Percentiles rank a stretch among this genome's conserved stretches.
phyloP scores from a whole-genome alignment of 1,140 invertebrate species.

The Hycleus cichorii region DNA sequence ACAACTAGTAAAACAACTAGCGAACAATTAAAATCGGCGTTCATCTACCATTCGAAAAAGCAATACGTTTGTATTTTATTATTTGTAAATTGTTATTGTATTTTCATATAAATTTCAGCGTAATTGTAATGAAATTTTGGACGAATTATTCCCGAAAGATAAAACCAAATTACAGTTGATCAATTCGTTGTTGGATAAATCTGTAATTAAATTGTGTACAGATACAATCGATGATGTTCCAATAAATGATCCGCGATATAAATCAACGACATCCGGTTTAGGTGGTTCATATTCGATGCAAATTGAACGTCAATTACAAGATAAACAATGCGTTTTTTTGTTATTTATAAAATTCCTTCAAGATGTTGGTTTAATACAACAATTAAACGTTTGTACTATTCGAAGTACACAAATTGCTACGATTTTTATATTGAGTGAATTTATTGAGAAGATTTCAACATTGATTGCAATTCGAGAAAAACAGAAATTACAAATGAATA shows the following conservation, averaged over 20 bases:
- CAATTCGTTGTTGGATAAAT: conserved; percentile 56
- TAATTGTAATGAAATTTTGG: conserved; percentile 52
- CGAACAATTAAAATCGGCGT: conserved; percentile 68
- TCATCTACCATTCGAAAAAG: conserved; percentile 58
- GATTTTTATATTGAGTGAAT: conserved; percentile 51
- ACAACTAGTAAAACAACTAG: conserved; percentile 51
- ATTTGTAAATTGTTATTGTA: too few species aligned
- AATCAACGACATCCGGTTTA: conserved; percentile 39
- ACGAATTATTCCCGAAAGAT: conserved; percentile 55
- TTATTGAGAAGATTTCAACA: conserved; percentile 63
- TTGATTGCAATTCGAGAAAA: conserved; percentile 46
- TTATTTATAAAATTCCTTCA: conserved; percentile 72
- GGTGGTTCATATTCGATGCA: conserved; percentile 68
- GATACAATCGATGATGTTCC: conserved; percentile 85
- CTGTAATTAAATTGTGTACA: conserved; percentile 63
- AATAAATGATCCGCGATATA: conserved; percentile 80
- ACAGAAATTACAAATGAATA: too few species aligned
- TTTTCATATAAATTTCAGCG: too few species aligned
- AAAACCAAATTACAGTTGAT: conserved; percentile 40
- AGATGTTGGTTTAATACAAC: conserved; percentile 62
- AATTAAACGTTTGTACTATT: conserved; percentile 37
- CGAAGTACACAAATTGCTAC: conserved; percentile 55
- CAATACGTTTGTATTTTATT: conserved; percentile 47
- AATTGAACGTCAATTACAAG: conserved; percentile 72
- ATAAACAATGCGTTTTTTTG: conserved; percentile 74